A percentile compares a stretch with the other conserved stretches of the same genome.
phyloP scores from a whole-genome alignment of 1,140 invertebrate species.

The Apocrypta bakeri region DNA sequence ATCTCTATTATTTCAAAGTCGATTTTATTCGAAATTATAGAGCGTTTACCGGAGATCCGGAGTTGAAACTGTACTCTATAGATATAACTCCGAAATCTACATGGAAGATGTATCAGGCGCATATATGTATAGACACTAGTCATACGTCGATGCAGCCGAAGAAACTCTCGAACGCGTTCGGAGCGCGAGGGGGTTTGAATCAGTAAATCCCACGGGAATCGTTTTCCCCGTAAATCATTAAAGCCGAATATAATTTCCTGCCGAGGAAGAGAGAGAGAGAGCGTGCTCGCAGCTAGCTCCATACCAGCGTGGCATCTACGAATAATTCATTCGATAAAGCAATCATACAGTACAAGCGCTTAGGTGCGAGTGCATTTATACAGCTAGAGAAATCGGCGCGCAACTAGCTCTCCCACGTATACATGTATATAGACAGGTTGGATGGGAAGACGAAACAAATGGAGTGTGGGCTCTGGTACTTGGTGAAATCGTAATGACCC shows the following conservation, averaged over 20 bases:
- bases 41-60: no score
- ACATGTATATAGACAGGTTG: no score
- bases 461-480: not conserved
- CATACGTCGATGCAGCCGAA: no score
- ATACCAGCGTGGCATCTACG: not conserved
- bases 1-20: not conserved
- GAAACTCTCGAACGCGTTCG: no score
- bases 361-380: constrained; percentile 12
- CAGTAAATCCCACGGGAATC: not conserved
- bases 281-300: not conserved
- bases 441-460: constrained; percentile 13
- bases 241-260: constrained; percentile 14
- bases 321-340: constrained; percentile 39
- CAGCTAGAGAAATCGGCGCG: not conserved
- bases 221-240: constrained; percentile 17
- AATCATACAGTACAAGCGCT: constrained; percentile 22
- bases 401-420: not conserved
- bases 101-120: no score
- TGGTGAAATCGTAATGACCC: constrained; percentile 42
- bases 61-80: no score
- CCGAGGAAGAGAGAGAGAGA: not conserved
- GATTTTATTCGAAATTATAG: not conserved
- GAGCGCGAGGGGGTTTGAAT: no score
- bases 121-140: no score
- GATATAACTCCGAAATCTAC: no score